phyloP scores from a whole-genome alignment of 2,797 vertebrate species.

The Pseudomugil gertrudae region DNA sequence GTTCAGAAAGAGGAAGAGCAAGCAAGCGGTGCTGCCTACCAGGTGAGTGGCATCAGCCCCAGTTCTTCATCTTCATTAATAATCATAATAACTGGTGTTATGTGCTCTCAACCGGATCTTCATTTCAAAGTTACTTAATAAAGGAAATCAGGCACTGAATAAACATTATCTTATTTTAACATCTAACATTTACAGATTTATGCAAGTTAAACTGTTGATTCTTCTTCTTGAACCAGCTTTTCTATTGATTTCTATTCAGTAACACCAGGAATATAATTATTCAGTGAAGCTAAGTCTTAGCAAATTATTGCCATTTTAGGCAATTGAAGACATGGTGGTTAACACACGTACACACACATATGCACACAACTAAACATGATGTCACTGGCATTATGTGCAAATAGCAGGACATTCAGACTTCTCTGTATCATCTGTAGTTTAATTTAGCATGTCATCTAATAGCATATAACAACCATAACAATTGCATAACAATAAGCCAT shows the following conservation, averaged over 20 bases:
- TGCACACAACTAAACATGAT: background rate
- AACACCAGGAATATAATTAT: too few species aligned
- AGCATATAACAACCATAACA: background rate
- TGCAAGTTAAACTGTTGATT: too few species aligned
- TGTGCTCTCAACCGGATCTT: background rate
- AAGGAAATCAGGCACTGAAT: background rate
- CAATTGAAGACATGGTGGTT: background rate
- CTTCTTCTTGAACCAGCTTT: too few species aligned
- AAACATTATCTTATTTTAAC: too few species aligned
- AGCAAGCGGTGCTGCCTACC: constrained; percentile 62
- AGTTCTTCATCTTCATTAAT: background rate
- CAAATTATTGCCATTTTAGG: background rate
- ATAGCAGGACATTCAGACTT: background rate
- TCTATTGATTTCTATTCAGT: too few species aligned
- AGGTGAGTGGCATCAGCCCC: constrained; percentile 54
- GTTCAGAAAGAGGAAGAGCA: constrained; percentile 58
- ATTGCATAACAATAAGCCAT: background rate
- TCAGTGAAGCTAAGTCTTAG: too few species aligned
- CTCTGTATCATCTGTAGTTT: background rate
- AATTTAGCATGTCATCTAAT: background rate
- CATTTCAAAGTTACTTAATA: background rate
- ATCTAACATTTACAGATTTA: too few species aligned
- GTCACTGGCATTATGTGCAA: background rate
- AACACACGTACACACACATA: background rate
- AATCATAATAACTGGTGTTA: background rate